phyloP scores from a whole-genome alignment of 1,140 invertebrate species.

The Cecropterus lyciades region DNA sequence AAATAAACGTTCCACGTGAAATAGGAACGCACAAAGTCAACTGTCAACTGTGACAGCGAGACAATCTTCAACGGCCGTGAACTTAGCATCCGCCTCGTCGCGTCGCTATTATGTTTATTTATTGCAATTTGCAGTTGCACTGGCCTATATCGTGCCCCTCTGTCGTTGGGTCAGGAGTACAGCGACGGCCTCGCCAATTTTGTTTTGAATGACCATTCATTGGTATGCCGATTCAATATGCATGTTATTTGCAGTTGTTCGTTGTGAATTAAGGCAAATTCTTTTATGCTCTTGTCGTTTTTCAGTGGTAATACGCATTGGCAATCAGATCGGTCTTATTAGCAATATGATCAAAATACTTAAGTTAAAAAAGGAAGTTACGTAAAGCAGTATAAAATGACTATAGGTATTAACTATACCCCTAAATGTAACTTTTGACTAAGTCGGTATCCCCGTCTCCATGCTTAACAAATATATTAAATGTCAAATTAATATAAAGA shows the following conservation, averaged over 20 bases:
- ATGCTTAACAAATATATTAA: too few relatives aligned
- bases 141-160: constrained; percentile 25
- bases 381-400: too few relatives aligned
- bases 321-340: not conserved
- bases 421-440: too few relatives aligned
- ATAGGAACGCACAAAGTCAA: too few relatives aligned
- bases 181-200: constrained; percentile 31
- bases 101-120: constrained; percentile 23
- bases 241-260: constrained; percentile 17
- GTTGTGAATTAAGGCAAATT: not conserved
- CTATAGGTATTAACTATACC: too few relatives aligned
- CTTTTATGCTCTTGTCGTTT: not conserved
- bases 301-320: not conserved
- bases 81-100: constrained; percentile 20
- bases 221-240: constrained; percentile 18
- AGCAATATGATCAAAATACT: not conserved
- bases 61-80: constrained; percentile 22
- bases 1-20: too few relatives aligned
- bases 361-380: too few relatives aligned
- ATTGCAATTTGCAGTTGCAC: constrained; percentile 33
- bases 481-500: too few relatives aligned
- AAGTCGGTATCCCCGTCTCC: too few relatives aligned
- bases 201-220: constrained; percentile 16
- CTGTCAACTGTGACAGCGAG: not conserved
- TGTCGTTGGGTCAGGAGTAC: constrained; percentile 21